Conservation (phyloP, 2,113 vertebrate species). For the Prionailurus viverrinus region DNA sequence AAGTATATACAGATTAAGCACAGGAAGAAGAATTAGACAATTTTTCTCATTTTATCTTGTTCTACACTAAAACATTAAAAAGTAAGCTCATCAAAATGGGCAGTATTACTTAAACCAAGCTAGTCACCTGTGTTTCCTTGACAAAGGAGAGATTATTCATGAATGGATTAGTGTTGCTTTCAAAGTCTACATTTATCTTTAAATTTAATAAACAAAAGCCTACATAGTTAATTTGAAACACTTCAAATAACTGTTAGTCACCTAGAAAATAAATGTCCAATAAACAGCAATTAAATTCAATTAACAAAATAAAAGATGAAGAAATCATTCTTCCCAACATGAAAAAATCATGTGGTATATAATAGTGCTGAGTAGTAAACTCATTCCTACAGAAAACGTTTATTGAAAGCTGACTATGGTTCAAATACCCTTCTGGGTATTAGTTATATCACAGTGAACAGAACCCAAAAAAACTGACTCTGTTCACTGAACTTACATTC, state of each 20-base stretch:
- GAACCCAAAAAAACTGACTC: background rate
- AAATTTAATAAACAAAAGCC: constrained; percentile 21
- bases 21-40: background rate
- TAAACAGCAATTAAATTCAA: constrained; percentile 17
- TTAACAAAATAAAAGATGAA: constrained; percentile 41
- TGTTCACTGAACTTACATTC: background rate
- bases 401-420: background rate
- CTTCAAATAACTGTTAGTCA: background rate
- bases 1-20: background rate
- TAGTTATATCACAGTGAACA: background rate
- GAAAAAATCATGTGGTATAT: background rate
- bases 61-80: background rate
- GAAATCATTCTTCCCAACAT: constrained; percentile 10
- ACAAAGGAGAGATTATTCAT: background rate
- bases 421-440: background rate
- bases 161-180: background rate
- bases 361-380: background rate
- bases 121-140: background rate
- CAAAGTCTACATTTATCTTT: constrained; percentile 33
- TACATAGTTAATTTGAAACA: constrained; percentile 13
- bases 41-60: constrained; percentile 7
- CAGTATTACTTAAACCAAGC: background rate
- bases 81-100: background rate
- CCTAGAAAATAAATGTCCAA: constrained; percentile 49
- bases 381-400: background rate